Base-by-base conservation (phyloP, 2,888 invertebrate genomes). In the Epsilonema sp. region DNA sequence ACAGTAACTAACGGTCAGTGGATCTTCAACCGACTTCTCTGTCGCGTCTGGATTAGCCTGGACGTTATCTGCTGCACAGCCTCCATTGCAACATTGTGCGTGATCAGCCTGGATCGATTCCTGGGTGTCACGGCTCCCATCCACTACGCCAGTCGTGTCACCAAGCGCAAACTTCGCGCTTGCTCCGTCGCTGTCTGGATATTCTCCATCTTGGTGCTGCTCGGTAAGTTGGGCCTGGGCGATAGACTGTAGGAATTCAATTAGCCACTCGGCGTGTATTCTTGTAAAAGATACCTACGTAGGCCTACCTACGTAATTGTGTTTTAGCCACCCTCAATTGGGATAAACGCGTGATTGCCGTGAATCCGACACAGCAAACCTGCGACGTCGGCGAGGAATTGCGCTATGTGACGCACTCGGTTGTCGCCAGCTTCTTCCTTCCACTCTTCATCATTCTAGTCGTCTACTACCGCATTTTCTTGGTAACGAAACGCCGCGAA, bases 321-420 rank as follows among this genome's bases (percentile, higher is more conserved):
- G n/a, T n/a, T n/a, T n/a, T n/a, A n/a, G n/a, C n/a, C n/a, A n/a
- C n/a, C n/a, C n/a, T n/a, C n/a, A n/a, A n/a, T n/a, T n/a, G n/a
- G n/a, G n/a, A n/a, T n/a, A n/a, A n/a, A n/a, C n/a, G n/a, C n/a
- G n/a, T n/a, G n/a, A n/a, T n/a, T n/a, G n/a, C n/a, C n/a, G n/a
- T n/a, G n/a, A n/a, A n/a, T n/a, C n/a, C n/a, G n/a, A n/a, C n/a
- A n/a, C n/a, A n/a, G n/a, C n/a, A n/a, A n/a, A n/a, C n/a, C 2
- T 51, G 51, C 42, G 4, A 44, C n/a, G 51, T 51, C 13, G 45
- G 46, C 26, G 26, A 46, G 13, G 45, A 51, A 39, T 31, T 51
- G 44, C 23, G 44, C 3, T 47, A 46, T 20, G 44, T 49, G n/a
- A 26, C 43, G 2, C 45, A 37, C 20, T 51, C 51, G 19, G 40